Percentiles rank a stretch among this genome's conserved stretches.
phyloP scores from a whole-genome alignment of 2,888 invertebrate species.

The Agrilus biguttatus region DNA sequence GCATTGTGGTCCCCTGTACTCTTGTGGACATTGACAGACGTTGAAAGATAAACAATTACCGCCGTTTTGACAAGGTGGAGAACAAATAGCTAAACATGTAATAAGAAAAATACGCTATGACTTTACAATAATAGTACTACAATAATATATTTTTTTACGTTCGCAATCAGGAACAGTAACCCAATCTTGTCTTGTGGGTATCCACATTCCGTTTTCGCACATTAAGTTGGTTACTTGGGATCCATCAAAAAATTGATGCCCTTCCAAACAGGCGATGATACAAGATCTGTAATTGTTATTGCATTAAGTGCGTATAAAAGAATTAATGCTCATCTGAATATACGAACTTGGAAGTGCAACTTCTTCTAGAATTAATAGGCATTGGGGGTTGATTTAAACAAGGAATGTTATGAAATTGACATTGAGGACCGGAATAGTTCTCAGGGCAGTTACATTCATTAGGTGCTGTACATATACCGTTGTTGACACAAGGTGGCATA shows the following conservation, averaged over 20 bases:
- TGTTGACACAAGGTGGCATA: conserved; percentile 60
- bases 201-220: conserved; percentile 58
- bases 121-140: not conserved
- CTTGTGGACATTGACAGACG: conserved; percentile 62
- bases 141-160: conserved; percentile 35
- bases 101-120: conserved; percentile 4
- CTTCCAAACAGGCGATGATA: conserved; percentile 47
- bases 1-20: conserved; percentile 56
- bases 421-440: conserved; percentile 56
- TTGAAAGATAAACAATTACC: conserved; percentile 68
- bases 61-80: conserved; percentile 63
- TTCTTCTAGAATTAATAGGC: conserved; percentile 48
- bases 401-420: conserved; percentile 59
- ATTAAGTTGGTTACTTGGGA: conserved; percentile 49
- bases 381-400: conserved; percentile 51
- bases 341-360: conserved; percentile 51
- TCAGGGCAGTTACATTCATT: conserved; percentile 63
- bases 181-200: conserved; percentile 48
- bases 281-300: conserved; percentile 39
- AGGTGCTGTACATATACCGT: conserved; percentile 62
- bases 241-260: conserved; percentile 60
- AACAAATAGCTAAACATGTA: conserved; percentile 40
- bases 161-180: conserved; percentile 52
- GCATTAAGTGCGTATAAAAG: not conserved
- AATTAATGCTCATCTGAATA: conserved; percentile 1